Evolutionary conservation across 1,140 invertebrate species (phyloP).

Genomic region (Apis mellifera): DNA sequence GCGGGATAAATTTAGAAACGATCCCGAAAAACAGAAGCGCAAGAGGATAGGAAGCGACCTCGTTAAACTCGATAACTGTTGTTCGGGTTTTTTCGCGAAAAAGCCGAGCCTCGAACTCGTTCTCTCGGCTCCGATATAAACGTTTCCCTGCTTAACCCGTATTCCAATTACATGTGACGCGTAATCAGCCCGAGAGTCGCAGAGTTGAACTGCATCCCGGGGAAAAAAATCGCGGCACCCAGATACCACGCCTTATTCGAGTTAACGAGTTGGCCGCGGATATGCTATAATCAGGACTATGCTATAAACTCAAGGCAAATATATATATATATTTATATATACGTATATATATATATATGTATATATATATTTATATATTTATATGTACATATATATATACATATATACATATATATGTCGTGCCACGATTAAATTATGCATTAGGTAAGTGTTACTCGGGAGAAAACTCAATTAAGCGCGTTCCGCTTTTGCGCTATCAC

Average conservation of each 20-base stretch:
- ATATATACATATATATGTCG: not conserved
- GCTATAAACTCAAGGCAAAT: not conserved
- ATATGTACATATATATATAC: too few species aligned
- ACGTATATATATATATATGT: too few species aligned
- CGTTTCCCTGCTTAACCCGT: conserved; percentile 50
- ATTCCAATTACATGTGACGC: conserved; percentile 55
- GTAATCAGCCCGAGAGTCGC: conserved; percentile 36
- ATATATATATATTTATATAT: not conserved
- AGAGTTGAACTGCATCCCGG: conserved; percentile 40
- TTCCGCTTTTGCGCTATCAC: conserved; percentile 36
- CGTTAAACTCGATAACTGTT: conserved; percentile 52
- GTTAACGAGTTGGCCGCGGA: conserved; percentile 22
- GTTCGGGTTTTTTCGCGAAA: conserved; percentile 32
- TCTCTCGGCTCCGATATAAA: conserved; percentile 48
- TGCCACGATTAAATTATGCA: conserved; percentile 38
- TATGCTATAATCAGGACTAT: conserved; percentile 15
- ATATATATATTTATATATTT: too few species aligned
- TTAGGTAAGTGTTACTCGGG: conserved; percentile 53
- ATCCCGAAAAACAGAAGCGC: not conserved
- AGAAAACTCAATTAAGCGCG: conserved; percentile 46
- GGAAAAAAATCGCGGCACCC: conserved; percentile 46
- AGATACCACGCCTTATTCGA: conserved; percentile 41
- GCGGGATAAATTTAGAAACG: not conserved
- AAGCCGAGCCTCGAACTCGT: conserved; percentile 40
- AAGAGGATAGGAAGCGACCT: conserved; percentile 40